These are phyloP conservation scores for Dermatemys mawii DNA, from an alignment of 2,113 vertebrate species.

Conservation along the genomic window DNA sequence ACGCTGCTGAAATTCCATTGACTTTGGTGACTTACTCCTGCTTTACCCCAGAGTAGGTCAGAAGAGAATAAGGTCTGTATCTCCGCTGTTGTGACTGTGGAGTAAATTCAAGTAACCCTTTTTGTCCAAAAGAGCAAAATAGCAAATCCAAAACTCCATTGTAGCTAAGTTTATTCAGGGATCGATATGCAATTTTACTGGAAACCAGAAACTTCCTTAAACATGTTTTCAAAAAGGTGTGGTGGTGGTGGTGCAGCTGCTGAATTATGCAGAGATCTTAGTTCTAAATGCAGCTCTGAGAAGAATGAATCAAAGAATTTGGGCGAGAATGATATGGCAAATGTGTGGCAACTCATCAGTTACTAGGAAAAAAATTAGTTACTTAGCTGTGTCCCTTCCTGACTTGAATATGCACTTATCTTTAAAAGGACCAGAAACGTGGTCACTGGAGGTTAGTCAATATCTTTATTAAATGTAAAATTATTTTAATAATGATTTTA, in stretches of 20 bases:
- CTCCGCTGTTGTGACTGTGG: neutral
- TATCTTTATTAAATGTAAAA: constrained; percentile 16
- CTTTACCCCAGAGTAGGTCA: neutral
- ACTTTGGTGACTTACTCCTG: neutral
- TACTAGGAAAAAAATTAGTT: constrained; percentile 18
- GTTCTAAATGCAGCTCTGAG: constrained; percentile 14
- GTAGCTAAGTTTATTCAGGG: constrained; percentile 46
- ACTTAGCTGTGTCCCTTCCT: constrained; percentile 9
- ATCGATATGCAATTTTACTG: neutral
- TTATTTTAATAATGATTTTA: neutral
- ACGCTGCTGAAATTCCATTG: neutral
- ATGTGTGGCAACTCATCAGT: constrained; percentile 36
- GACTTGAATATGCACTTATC: neutral
- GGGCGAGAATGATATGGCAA: neutral
- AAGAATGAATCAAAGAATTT: constrained; percentile 23
- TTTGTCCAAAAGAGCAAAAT: neutral
- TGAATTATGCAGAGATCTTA: neutral
- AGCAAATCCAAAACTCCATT: neutral
- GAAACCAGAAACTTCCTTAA: neutral
- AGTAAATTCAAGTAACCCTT: neutral
- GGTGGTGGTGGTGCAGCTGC: constrained; percentile 8
- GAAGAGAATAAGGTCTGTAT: neutral
- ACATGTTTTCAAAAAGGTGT: neutral
- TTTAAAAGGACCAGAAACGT: neutral
- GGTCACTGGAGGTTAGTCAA: neutral